Percentiles rank a stretch among this genome's conserved stretches.
Evolutionary conservation across 2,888 invertebrate genomes (phyloP).

Genomic region (Resseliella maxima): DNA sequence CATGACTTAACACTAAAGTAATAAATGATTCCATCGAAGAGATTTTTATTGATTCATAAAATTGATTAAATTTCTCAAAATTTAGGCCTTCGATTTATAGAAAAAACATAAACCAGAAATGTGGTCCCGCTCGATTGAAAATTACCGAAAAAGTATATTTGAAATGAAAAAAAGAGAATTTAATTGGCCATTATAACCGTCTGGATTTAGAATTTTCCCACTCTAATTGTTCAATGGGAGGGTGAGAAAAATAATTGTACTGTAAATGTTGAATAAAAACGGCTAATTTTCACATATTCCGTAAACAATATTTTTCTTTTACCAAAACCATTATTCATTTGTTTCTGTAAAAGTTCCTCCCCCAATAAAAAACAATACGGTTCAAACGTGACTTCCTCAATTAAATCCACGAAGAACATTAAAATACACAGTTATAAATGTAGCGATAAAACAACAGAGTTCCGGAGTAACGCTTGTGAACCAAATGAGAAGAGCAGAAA

Average conservation of each 20-base stretch:
- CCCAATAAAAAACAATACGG: background rate
- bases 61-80: too few relatives aligned
- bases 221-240: background rate
- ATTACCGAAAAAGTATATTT: background rate
- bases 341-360: background rate
- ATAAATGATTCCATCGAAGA: too few relatives aligned
- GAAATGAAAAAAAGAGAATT: background rate
- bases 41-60: too few relatives aligned
- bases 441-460: background rate
- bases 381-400: background rate
- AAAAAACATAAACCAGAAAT: too few relatives aligned
- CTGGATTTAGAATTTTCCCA: background rate
- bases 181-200: background rate
- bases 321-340: background rate
- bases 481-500: background rate
- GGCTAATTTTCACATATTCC: background rate
- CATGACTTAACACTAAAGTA: too few relatives aligned
- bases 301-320: constrained; percentile 47
- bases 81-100: too few relatives aligned
- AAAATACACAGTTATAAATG: background rate
- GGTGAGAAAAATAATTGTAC: background rate
- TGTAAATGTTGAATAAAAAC: background rate
- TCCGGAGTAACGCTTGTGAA: background rate
- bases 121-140: background rate
- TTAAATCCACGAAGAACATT: background rate